Evolutionary conservation across 2,113 vertebrate genomes (phyloP).

Genomic region (Motacilla alba): DNA sequence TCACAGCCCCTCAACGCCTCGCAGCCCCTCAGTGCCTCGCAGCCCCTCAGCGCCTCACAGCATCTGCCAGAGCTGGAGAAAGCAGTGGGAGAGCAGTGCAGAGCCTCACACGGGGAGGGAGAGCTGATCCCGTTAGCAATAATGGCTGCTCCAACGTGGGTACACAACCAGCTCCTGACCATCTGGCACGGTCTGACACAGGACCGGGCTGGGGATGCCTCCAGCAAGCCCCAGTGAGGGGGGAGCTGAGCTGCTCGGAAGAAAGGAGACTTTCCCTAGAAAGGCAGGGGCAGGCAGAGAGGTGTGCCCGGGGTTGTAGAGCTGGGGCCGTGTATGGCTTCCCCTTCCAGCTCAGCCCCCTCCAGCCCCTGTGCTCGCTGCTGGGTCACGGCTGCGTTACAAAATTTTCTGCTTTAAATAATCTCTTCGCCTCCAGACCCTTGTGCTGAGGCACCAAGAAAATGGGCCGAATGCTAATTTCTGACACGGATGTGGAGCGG

Average conservation of each 20-base stretch:
- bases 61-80: not conserved
- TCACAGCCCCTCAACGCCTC: not conserved
- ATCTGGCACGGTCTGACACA: not conserved
- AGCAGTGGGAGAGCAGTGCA: not conserved
- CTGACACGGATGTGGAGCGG: not conserved
- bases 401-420: not conserved
- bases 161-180: not conserved
- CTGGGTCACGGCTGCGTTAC: not conserved
- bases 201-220: not conserved
- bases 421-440: not conserved
- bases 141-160: not conserved
- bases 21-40: not conserved
- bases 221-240: not conserved
- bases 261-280: not conserved
- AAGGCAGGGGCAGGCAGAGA: not conserved
- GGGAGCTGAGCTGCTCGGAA: not conserved
- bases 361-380: not conserved
- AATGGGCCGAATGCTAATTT: not conserved
- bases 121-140: not conserved
- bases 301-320: not conserved
- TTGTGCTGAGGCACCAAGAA: not conserved
- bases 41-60: not conserved
- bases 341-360: not conserved
- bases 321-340: accelerated
- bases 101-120: accelerated